A percentile compares a stretch with the other conserved stretches of the same genome.
Conservation (phyloP, 2,888 invertebrate species). For the Calameuta idolon region DNA sequence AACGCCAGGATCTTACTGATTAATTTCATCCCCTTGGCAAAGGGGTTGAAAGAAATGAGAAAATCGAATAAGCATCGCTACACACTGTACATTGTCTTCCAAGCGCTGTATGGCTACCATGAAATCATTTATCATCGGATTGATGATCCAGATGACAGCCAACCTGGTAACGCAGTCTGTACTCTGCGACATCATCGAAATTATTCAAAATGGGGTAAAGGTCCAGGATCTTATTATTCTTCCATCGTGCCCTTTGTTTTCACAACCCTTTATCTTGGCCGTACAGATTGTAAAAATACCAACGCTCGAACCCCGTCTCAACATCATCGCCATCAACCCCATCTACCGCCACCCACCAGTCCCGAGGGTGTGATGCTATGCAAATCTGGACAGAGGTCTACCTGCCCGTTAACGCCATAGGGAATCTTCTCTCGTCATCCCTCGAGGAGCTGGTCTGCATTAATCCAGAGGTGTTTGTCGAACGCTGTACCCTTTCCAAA, state of each 20-base stretch:
- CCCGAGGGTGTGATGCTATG: conserved; percentile 26
- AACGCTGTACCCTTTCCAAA: conserved; percentile 7
- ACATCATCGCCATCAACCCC: neutral
- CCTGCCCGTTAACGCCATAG: conserved; percentile 11
- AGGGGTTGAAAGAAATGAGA: conserved; percentile 2
- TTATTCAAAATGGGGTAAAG: conserved; percentile 16
- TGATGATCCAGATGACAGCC: neutral
- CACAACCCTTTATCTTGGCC: conserved; percentile 25
- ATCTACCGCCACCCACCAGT: conserved; percentile 10
- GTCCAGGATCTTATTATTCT: conserved; percentile 25
- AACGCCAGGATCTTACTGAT: conserved; percentile 35
- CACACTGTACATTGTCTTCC: neutral
- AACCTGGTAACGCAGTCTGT: neutral
- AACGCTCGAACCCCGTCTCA: conserved; percentile 1
- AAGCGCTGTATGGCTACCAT: neutral
- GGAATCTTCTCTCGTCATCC: conserved; percentile 16
- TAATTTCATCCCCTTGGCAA: conserved; percentile 29
- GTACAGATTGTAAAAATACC: conserved; percentile 28
- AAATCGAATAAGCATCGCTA: neutral
- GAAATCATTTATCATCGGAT: neutral
- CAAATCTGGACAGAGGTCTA: conserved; percentile 23
- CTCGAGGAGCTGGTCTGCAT: conserved; percentile 23
- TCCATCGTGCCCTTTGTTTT: conserved; percentile 23
- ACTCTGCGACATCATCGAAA: conserved; percentile 11
- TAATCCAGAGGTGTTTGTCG: conserved; percentile 23